A percentile compares a stretch with the other conserved stretches of the same genome.
Evolutionary conservation across 2,888 invertebrate genomes (phyloP).

Genomic region (Aethes cnicana): DNA sequence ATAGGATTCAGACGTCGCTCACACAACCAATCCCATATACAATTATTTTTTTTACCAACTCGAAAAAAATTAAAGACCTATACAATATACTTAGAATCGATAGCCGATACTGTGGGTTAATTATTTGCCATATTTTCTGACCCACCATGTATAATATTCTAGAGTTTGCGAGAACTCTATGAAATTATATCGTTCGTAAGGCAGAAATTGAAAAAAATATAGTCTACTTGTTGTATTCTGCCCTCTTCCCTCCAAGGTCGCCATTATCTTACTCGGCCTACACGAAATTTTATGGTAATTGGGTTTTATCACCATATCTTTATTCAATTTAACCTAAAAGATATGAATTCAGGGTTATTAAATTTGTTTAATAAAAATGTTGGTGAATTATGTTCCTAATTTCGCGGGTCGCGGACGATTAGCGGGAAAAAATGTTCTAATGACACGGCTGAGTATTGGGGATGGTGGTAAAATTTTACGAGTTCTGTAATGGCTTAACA

Average conservation of each 20-base stretch:
- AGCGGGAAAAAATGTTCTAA: constrained; percentile 12
- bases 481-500: constrained; percentile 28
- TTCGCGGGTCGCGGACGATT: constrained; percentile 10
- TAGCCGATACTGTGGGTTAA: too few species aligned
- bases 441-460: constrained; percentile 4
- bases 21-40: too few species aligned
- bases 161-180: neutral
- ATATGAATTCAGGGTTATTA: constrained; percentile 27
- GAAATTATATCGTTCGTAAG: neutral
- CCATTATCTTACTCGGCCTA: constrained; percentile 45
- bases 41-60: too few species aligned
- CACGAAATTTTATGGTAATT: constrained; percentile 75
- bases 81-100: too few species aligned
- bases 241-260: constrained; percentile 16
- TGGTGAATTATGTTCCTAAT: constrained; percentile 22
- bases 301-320: constrained; percentile 68
- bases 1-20: too few species aligned
- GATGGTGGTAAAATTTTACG: constrained; percentile 18
- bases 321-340: constrained; percentile 66
- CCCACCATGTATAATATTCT: too few species aligned
- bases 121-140: too few species aligned
- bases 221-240: neutral
- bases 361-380: constrained; percentile 19
- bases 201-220: too few species aligned
- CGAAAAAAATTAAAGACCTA: too few species aligned